Evolutionary conservation across 2,888 invertebrate genomes (phyloP), one percentile per base, ranked within the genome.

Genomic region (Nomada flava): DNA sequence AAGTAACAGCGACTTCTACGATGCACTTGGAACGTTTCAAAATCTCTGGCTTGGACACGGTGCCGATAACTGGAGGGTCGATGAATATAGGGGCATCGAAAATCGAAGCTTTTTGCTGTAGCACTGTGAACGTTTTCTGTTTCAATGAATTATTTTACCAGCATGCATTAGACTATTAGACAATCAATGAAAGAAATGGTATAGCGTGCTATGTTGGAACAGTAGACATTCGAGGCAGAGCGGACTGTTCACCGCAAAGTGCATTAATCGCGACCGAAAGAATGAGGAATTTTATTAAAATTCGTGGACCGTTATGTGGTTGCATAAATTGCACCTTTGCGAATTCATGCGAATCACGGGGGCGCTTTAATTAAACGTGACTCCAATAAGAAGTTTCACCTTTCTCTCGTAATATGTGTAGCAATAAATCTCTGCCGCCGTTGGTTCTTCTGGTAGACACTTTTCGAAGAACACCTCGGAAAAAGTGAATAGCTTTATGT

Each of bases 301-400:
- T 72, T 55, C 64, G 55, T 59, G 18, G n/a, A 20, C 60, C 3
- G 26, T 57, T 4, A 29, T n/a, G 73, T 23, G 44, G 52, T 20
- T 10, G 65, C 23, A 62, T 52, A 82, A 84, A 84, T 82, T 79
- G 64, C 78, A 76, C 55, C 55, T 76, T 72, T 67, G 82, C 73
- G 64, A 75, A 72, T 69, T 75, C 78, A 60, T 29, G 59, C 65
- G 71, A 68, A 68, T 69, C 53, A 18, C 69, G 60, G 57, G 3
- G 47, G 57, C 59, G 64, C 52, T 84, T 82, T 84, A 84, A 84
- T 84, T 82, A 84, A 84, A 84, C 76, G 62, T 59, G 64, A 69
- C 60, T 79, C 47, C 29, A 62, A 60, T 72, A 76, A 69, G 71
- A 72, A 72, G 47, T 69, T 53, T 20, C 23, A 5, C 11, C 7